Evolutionary conservation across 2,113 vertebrate species (phyloP), one percentile per base, ranked within the genome.

Genomic region (Corythaeola cristata): DNA sequence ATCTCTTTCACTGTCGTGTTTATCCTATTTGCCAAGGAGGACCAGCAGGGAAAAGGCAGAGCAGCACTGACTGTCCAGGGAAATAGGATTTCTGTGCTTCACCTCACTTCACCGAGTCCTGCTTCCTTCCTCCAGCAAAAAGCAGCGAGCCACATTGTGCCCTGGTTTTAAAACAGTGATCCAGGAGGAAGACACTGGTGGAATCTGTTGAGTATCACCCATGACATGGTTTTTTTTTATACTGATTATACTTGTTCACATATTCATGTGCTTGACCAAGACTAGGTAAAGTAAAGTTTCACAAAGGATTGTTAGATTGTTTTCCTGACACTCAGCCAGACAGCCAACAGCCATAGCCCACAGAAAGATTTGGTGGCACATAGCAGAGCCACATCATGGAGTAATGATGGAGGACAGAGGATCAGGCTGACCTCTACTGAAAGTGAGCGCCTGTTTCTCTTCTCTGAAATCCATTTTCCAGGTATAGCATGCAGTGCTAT

Each of bases 401-500:
- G 37, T n/a, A 53, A 28, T 26, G 0, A 2, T 27, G 28, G 7
- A 69, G 60, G 8, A 53, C 15, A 67, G 72, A 35, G 76, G 24
- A 30, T 50, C 30, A 21, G 35, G 32, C 15, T 21, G 12, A 26
- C 28, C 27, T 55, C 47, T 58, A 47, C 62, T 47, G 56, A 28
- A 41, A 45, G 39, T 2, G 10, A 60, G 9, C 4, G 15, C 59
- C 18, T 28, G 3, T 55, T 53, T 26, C n/a, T n/a, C 9, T 24
- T 47, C 63, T 68, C 56, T 55, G 41, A 37, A 64, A 76, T 17
- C 30, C 1, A 1, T 59, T 76, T 75, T 41, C 62, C 80, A 59
- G 28, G 30, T 12, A 10, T 0, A 60, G 19, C 5, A 6, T 1
- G 0, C 14, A 22, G 27, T 28, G 26, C 30, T 6, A 5, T 27